These are phyloP conservation scores for Eupithecia subfuscata DNA, from an alignment of 2,888 invertebrate genomes.

Conservation along the genomic window DNA sequence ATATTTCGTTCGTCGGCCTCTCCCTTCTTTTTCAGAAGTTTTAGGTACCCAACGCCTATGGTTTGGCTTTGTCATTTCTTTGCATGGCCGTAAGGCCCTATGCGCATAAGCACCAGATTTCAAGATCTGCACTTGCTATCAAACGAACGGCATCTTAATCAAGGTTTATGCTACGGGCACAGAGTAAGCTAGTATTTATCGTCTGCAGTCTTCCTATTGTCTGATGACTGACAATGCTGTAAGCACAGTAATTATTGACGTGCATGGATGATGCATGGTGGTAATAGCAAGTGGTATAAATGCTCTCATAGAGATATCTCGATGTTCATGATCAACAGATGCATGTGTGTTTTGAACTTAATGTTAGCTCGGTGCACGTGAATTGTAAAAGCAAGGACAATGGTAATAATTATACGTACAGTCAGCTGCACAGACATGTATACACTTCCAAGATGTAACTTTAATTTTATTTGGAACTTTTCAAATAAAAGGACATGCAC, in stretches of 20 bases:
- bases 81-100: not conserved
- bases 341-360: not conserved
- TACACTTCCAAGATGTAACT: no score
- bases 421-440: no score
- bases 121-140: not conserved
- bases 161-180: slow-evolving; percentile 6
- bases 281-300: slow-evolving; percentile 29
- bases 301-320: slow-evolving; percentile 26
- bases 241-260: slow-evolving; percentile 43
- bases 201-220: slow-evolving; percentile 47
- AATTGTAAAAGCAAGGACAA: slow-evolving; percentile 31
- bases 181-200: slow-evolving; percentile 28
- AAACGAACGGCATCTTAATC: not conserved
- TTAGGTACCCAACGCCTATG: not conserved
- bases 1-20: not conserved
- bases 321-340: slow-evolving; percentile 25
- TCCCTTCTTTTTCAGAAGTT: not conserved
- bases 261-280: slow-evolving; percentile 28
- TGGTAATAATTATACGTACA: not conserved
- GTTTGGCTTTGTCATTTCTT: not conserved
- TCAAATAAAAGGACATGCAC: no score
- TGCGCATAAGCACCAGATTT: not conserved
- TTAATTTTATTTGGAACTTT: no score
- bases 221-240: slow-evolving; percentile 42
- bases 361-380: slow-evolving; percentile 10